Base-by-base conservation (phyloP, 1,140 invertebrate genomes). In the Zophobas atratus region DNA sequence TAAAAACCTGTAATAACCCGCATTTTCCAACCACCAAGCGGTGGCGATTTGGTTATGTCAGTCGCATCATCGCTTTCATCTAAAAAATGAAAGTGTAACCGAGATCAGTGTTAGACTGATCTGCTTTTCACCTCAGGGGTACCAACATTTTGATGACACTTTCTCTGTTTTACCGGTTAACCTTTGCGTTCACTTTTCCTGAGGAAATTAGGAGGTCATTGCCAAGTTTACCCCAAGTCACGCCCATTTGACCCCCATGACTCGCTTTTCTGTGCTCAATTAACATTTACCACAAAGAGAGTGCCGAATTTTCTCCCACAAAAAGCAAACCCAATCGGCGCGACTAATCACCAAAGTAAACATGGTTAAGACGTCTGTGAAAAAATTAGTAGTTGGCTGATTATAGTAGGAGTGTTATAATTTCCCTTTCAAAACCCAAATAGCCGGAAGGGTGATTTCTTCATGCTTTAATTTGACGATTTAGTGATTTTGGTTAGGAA, bases 1-100 rank as follows among this genome's bases (percentile, higher is more conserved):
- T 51, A 51, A 51, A 51, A 51, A 4, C 20, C 6, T 2, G 6
- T 20, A 20, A 51, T 6, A 51, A 5, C 4, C 49, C 49, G 49
- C 6, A 51, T 20, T 6, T 5, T 5, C n/a, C 43, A 46, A 46
- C 43, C 6, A 4, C 2, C 2, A 6, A 6, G 2, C 20, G 49
- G 4, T n/a, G 4, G 49, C 3, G n/a, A 6, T 20, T 51, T 20
- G 2, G 49, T 51, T 51, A 51, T 51, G 49, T 51, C 49, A 51
- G n/a, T 51, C 20, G 49, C 2, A 51, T 51, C 49, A 51, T 20
- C 49, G 41, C 63, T 70, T 70, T 70, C 63, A 43, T 70, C 43
- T 41, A 70, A 67, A 70, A 70, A 70, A 43, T 39, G 63, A 70
- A 70, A 70, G 63, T 70, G 36, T 41, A 70, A 70, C 41, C 33